A percentile compares a stretch with the other conserved stretches of the same genome.
These are phyloP conservation scores for Sinocyclocheilus anophthalmus DNA, from an alignment of 2,113 vertebrate genomes.

Conservation along the genomic window DNA sequence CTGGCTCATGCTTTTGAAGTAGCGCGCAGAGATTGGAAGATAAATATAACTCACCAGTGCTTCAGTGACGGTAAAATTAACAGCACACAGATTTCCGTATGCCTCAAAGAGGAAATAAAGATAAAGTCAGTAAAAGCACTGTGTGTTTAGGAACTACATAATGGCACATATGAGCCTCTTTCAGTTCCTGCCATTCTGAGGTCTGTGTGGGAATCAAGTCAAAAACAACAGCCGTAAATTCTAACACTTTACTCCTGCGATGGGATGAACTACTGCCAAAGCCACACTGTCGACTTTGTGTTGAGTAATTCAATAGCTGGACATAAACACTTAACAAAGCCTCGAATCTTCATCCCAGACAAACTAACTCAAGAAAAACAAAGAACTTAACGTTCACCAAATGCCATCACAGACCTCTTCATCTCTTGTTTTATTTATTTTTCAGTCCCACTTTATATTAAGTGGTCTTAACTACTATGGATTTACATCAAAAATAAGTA, in stretches of 20 bases:
- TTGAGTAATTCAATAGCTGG: conserved; percentile 17
- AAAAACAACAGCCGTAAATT: conserved; percentile 59
- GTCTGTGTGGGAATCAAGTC: conserved; percentile 58
- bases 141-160: conserved; percentile 33
- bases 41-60: conserved; percentile 54
- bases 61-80: conserved; percentile 67
- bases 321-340: background rate
- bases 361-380: background rate
- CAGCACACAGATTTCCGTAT: conserved; percentile 4
- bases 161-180: conserved; percentile 56
- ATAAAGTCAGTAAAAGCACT: conserved; percentile 20
- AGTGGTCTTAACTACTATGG: no score
- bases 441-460: no score
- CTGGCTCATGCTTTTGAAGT: conserved; percentile 43
- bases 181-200: conserved; percentile 60
- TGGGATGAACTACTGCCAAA: conserved; percentile 5
- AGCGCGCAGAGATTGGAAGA: conserved; percentile 48
- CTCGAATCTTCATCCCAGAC: background rate
- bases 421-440: no score
- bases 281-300: background rate
- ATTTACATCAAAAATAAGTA: no score
- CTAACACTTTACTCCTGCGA: conserved; percentile 26
- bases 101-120: background rate
- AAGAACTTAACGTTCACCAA: conserved; percentile 6
- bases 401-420: background rate